Evolutionary conservation across 2,797 vertebrate species (phyloP), one percentile per base, ranked within the genome.

Genomic region (Pyrrhura leucotis): DNA sequence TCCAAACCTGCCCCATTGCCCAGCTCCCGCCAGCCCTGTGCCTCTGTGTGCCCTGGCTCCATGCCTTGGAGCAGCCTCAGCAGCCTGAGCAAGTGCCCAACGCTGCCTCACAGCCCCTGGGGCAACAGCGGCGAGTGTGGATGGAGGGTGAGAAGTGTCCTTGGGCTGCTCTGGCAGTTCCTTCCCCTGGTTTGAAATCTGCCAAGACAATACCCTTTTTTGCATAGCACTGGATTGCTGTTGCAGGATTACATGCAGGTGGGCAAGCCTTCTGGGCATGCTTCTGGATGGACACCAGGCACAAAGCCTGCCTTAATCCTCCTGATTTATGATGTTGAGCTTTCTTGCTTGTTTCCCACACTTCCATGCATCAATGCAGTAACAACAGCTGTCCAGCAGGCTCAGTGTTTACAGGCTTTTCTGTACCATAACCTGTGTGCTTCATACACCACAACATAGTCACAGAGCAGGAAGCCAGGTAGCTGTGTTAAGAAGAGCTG

Each of bases 81-180:
- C 35, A 33, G 68, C 42, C 68, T 9, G 39, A 20, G 56, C n/a
- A 17, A 15, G 65, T 65, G 56, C 67, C 35, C 31, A 23, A 3
- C 0, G 1, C 14, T 9, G 21, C 22, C 31, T 39, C 2, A 1
- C 47, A 47, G 42, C 26, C 47, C 45, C 45, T 13, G 40, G 56
- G 54, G 23, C 40, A 69, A 12, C 25, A 7, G 3, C 11, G 44
- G 33, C 12, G 7, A 47, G 51, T 1, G 23, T 1, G 2, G 66
- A 31, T 5, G 7, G 26, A 61, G 53, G 26, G 18, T 1, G 9
- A 35, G 25, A 39, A 17, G 37, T 51, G 44, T 59, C 58, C 39
- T 53, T 35, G 35, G 23, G n/a, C 28, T 42, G 66, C 61, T 78
- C 66, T 35, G 48, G 29, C 53, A 33, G 5, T 51, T 72, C 44